These are phyloP conservation scores for Campylorhamphus procurvoides DNA, from an alignment of 2,113 vertebrate genomes.

Conservation along the genomic window DNA sequence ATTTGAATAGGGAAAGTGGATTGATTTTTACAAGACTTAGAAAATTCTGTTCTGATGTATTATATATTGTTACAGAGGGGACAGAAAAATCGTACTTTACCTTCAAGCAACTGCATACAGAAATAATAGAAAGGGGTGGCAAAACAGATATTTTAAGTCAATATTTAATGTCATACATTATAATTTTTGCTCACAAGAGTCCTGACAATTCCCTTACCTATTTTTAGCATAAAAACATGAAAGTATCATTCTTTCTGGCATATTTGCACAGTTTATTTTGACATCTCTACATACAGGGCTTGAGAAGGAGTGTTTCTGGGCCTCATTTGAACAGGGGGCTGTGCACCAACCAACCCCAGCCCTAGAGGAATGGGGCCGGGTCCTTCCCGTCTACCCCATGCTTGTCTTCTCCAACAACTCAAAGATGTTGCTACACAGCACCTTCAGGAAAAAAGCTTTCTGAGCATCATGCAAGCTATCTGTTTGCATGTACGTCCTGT, in stretches of 20 bases:
- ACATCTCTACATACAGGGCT: not conserved
- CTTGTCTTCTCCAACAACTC: conserved; percentile 45
- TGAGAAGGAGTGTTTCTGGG: not conserved
- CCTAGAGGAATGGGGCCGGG: not conserved
- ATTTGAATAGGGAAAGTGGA: conserved; percentile 38
- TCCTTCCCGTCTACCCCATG: not conserved
- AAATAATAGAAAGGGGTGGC: conserved; percentile 64
- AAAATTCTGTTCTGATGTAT: conserved; percentile 72
- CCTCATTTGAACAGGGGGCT: rapidly evolving
- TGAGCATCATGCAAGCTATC: conserved; percentile 35
- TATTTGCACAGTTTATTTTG: not conserved
- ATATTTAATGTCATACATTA: not conserved
- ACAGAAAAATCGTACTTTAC: conserved; percentile 71
- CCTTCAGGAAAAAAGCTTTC: conserved; percentile 37
- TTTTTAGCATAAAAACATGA: conserved; percentile 5
- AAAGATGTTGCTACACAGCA: not conserved
- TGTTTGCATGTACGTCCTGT: conserved; percentile 32
- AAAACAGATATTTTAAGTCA: conserved; percentile 37
- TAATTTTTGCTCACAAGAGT: conserved; percentile 32
- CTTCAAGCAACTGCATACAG: conserved; percentile 65
- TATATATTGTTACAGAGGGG: conserved; percentile 62
- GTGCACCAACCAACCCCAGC: not conserved
- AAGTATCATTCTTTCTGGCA: conserved; percentile 31
- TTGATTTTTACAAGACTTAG: conserved; percentile 63
- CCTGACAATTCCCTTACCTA: conserved; percentile 14